Evolutionary conservation across 2,797 vertebrate species (phyloP), one percentile per base, ranked within the genome.

Genomic region (Psittacula derbiana): DNA sequence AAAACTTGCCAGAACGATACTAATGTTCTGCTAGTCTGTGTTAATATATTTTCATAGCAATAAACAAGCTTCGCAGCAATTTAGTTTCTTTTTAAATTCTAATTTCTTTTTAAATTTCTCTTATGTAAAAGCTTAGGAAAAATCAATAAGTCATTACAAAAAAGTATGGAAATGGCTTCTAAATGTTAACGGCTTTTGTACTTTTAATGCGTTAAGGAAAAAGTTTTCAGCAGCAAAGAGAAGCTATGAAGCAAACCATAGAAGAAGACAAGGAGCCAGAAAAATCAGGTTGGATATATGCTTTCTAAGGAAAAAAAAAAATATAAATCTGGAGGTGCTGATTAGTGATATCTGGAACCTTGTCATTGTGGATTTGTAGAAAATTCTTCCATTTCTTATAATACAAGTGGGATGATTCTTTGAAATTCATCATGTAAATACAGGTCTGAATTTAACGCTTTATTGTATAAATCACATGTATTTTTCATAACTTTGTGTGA

Each of bases 171-270:
- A 86, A 65, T 75, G 9, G 4, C 81, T 92, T 92, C 28, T 66
- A 40, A 61, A 41, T 81, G 16, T 55, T 90, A 87, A 94, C 43
- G 65, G 40, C 16, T 82, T 52, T 81, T 90, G 5, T 79, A 16
- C 16, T 19, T 84, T 71, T 36, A 36, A 36, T 46, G 28, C 49
- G 15, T 81, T 90, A 94, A 99, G 99, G 99, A 71, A 99, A 99
- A 98, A 99, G 98, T 92, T 99, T 99, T 97, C 99, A 99, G 97
- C 99, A 99, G 66, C 99, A 99, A 97, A 98, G 99, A 96, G 99
- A 99, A 98, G 98, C 99, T 92, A 98, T 99, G 98, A 99, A 99
- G 95, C 99, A 99, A 98, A 99, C 99, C 13, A 98, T 99, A 97
- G 98, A 99, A 86, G 98, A 98, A 95, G 99, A 99, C 96, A 99